These are phyloP conservation scores for Caranx melampygus DNA, from an alignment of 2,113 vertebrate genomes.

Conservation along the genomic window DNA sequence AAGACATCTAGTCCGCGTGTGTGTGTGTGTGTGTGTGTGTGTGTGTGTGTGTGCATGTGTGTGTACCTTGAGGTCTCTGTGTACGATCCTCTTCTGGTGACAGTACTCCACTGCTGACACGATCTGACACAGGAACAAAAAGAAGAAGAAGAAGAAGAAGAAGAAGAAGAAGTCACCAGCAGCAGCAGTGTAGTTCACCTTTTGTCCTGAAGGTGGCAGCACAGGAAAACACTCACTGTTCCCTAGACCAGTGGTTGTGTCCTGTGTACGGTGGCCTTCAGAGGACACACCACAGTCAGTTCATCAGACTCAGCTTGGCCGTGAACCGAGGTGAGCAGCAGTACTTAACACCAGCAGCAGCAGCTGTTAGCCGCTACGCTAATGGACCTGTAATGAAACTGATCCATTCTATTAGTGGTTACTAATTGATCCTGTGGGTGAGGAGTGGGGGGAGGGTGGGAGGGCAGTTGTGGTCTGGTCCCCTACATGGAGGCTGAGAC, in stretches of 20 bases:
- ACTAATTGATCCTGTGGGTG: neutral
- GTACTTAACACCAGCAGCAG: neutral
- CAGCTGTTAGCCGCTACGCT: neutral
- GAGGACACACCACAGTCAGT: neutral
- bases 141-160: neutral
- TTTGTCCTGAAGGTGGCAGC: neutral
- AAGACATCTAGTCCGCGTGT: too few relatives aligned
- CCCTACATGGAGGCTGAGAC: neutral
- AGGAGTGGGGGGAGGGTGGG: too few relatives aligned
- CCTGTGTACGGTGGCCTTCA: too few relatives aligned
- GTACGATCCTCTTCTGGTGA: constrained; percentile 70
- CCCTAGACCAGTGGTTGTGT: neutral
- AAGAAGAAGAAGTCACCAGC: neutral
- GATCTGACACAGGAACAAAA: constrained; percentile 45
- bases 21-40: constrained; percentile 8
- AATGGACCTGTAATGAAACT: neutral
- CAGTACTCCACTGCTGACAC: constrained; percentile 69
- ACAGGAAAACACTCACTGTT: neutral
- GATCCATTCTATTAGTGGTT: neutral
- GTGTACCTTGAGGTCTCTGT: constrained; percentile 66
- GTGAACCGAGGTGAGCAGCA: neutral
- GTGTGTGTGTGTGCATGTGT: constrained; percentile 1
- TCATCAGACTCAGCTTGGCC: neutral
- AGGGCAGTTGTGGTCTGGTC: neutral
- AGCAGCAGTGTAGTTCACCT: neutral